A percentile compares a stretch with the other conserved stretches of the same genome.
Evolutionary conservation across 2,797 vertebrate species (phyloP).

Genomic region (Chrosomus eos): DNA sequence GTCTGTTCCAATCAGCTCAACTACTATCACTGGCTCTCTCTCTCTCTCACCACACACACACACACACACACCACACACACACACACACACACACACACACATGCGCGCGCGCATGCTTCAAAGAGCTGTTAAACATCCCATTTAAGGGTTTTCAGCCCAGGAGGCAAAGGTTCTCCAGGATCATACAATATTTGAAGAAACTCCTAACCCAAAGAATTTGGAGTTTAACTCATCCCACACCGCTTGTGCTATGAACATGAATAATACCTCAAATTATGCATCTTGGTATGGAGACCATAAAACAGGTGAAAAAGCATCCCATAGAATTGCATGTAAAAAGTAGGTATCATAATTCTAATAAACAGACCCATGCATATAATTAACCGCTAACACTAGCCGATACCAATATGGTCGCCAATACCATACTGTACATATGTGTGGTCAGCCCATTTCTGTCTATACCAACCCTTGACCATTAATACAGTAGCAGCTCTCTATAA

Average conservation of each 20-base stretch:
- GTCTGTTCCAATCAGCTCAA: conserved; percentile 31
- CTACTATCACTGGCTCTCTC: conserved; percentile 13
- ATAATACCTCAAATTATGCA: background rate
- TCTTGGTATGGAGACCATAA: background rate
- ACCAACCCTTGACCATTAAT: background rate
- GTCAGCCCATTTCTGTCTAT: background rate
- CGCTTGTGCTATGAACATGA: background rate
- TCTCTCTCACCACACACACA: background rate
- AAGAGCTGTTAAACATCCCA: conserved; percentile 34
- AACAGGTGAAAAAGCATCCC: background rate
- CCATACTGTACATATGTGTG: background rate
- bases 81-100: background rate
- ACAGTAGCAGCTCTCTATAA: background rate
- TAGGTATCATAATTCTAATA: background rate
- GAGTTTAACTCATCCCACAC: background rate
- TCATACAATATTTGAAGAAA: background rate
- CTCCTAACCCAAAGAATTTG: background rate
- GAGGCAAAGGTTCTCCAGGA: background rate
- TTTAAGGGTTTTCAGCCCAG: conserved; percentile 18
- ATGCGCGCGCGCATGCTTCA: background rate
- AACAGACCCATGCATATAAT: background rate
- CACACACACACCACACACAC: background rate
- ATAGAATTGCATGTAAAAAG: too few relatives aligned
- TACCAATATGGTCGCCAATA: background rate
- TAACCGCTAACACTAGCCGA: background rate